Conservation (phyloP, 2,888 invertebrate genomes). For the Keiferia lycopersicella region DNA sequence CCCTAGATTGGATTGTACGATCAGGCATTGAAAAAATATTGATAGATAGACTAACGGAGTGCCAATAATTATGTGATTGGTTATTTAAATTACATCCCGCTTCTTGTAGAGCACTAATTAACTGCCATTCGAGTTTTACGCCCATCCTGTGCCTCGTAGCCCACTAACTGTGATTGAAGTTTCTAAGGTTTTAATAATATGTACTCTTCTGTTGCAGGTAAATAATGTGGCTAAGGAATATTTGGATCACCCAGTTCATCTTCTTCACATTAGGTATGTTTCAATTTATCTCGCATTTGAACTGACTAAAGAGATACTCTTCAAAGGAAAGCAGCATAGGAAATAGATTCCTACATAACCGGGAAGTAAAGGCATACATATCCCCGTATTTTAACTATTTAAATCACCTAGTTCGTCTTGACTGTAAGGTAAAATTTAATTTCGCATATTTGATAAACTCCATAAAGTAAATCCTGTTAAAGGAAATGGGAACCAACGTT, state of each 20-base stretch:
- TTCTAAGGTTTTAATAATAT: neutral
- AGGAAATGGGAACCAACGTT: neutral
- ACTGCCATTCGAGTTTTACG: too few species aligned
- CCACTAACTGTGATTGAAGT: too few species aligned
- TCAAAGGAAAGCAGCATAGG: neutral
- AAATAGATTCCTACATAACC: neutral
- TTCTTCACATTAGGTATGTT: neutral
- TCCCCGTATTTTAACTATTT: neutral
- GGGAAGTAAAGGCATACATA: neutral
- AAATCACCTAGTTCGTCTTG: neutral
- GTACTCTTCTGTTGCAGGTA: constrained; percentile 14
- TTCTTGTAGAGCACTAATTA: too few species aligned
- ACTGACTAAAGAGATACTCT: too few species aligned
- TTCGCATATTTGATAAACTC: neutral
- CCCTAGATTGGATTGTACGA: too few species aligned
- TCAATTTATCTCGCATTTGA: too few species aligned
- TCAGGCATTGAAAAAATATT: too few species aligned
- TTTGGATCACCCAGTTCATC: constrained; percentile 7
- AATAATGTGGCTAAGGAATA: neutral
- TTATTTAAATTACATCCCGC: too few species aligned
- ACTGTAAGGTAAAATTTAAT: neutral
- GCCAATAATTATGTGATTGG: too few species aligned
- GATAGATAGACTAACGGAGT: too few species aligned
- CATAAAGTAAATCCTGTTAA: neutral
- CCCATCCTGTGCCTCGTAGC: too few species aligned